phyloP scores from a whole-genome alignment of 2,797 vertebrate genomes.

The Etheostoma perlongum region DNA sequence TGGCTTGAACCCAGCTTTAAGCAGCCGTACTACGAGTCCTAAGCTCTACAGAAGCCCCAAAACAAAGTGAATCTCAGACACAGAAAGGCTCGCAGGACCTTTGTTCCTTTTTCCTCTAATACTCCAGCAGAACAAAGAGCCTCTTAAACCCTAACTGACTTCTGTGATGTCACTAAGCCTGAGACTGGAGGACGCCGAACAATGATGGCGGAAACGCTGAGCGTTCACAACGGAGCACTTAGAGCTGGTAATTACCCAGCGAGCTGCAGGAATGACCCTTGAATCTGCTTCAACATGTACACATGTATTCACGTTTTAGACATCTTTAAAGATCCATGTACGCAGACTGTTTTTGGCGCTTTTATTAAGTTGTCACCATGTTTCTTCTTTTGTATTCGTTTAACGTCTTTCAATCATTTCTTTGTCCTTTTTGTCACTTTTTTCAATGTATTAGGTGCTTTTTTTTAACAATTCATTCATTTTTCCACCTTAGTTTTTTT shows the following conservation, averaged over 20 bases:
- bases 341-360: no score
- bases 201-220: slow-evolving; percentile 73
- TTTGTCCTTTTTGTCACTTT: no score
- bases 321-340: background rate
- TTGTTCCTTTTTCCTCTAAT: slow-evolving; percentile 51
- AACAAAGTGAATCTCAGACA: slow-evolving; percentile 6
- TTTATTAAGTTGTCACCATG: no score
- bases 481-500: no score
- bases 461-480: no score
- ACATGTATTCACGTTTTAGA: no score
- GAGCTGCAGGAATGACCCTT: slow-evolving; percentile 82
- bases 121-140: slow-evolving; percentile 73
- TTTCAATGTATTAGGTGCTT: no score
- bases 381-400: no score
- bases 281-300: slow-evolving; percentile 64
- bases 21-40: slow-evolving; percentile 12
- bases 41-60: slow-evolving; percentile 25
- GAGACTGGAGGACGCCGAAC: slow-evolving; percentile 51
- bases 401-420: no score
- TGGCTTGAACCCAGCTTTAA: slow-evolving; percentile 14
- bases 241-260: slow-evolving; percentile 84
- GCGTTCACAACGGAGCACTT: slow-evolving; percentile 80
- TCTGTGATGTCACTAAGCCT: slow-evolving; percentile 80
- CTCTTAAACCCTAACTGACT: slow-evolving; percentile 82
- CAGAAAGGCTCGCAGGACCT: slow-evolving; percentile 46